A percentile compares a stretch with the other conserved stretches of the same genome.
phyloP scores from a whole-genome alignment of 2,888 invertebrate genomes.

The Zygaena filipendulae region DNA sequence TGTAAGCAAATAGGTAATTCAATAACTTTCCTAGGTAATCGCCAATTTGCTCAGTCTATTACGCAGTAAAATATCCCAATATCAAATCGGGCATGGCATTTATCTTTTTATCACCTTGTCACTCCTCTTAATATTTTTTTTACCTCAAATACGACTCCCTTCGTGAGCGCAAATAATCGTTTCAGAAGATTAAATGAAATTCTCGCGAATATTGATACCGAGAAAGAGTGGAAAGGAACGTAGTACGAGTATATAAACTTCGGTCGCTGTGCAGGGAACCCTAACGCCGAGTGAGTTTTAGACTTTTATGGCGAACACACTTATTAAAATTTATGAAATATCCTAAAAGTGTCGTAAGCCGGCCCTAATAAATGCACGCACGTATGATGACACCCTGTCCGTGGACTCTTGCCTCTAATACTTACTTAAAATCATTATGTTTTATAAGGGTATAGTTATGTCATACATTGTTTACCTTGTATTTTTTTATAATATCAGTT shows the following conservation, averaged over 20 bases:
- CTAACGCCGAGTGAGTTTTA: neutral
- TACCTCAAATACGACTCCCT: slow-evolving; percentile 51
- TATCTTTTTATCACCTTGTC: slow-evolving; percentile 60
- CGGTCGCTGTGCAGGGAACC: too few species aligned
- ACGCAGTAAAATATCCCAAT: slow-evolving; percentile 50
- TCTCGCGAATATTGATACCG: slow-evolving; percentile 42
- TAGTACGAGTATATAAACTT: too few species aligned
- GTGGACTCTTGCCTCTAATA: too few species aligned
- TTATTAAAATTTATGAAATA: slow-evolving; percentile 15
- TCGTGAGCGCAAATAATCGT: slow-evolving; percentile 45
- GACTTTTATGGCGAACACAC: slow-evolving; percentile 14
- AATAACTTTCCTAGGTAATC: too few species aligned
- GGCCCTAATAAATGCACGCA: too few species aligned
- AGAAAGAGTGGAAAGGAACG: slow-evolving; percentile 2
- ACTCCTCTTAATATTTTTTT: slow-evolving; percentile 51
- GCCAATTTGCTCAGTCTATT: slow-evolving; percentile 35
- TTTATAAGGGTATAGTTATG: too few species aligned
- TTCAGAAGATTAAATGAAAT: slow-evolving; percentile 49
- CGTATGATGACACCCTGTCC: too few species aligned
- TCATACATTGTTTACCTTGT: too few species aligned
- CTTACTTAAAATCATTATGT: too few species aligned
- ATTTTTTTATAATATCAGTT: too few species aligned
- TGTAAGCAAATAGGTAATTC: too few species aligned
- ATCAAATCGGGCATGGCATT: slow-evolving; percentile 52
- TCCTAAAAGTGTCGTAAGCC: slow-evolving; percentile 12